Percentiles rank a stretch among this genome's conserved stretches.
Conservation (phyloP, 2,888 invertebrate genomes). For the Acronicta psi region DNA sequence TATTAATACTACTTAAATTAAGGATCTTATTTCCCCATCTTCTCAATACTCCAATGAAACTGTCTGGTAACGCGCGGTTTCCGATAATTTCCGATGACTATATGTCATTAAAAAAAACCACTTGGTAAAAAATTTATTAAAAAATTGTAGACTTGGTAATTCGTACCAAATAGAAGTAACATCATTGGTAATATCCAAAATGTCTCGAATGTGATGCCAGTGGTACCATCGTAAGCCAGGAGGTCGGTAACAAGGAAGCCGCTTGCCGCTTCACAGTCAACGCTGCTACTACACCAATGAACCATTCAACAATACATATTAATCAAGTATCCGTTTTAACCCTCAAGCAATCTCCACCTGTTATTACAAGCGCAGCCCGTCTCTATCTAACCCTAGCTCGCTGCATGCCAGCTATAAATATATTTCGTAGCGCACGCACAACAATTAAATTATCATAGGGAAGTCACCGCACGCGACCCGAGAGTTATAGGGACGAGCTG, state of each 20-base stretch:
- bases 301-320: slow-evolving; percentile 7
- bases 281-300: slow-evolving; percentile 10
- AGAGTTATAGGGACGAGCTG: slow-evolving; percentile 78
- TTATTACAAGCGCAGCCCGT: slow-evolving; percentile 45
- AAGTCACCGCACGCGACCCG: slow-evolving; percentile 84
- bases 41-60: no score
- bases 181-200: not conserved
- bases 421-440: slow-evolving; percentile 79
- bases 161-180: no score
- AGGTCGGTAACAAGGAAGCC: slow-evolving; percentile 1
- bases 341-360: slow-evolving; percentile 29
- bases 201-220: not conserved
- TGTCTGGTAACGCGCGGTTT: no score
- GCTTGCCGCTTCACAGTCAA: not conserved
- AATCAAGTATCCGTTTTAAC: slow-evolving; percentile 15
- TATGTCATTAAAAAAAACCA: no score
- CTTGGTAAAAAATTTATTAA: no score
- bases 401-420: slow-evolving; percentile 68
- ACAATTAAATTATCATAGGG: slow-evolving; percentile 88
- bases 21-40: no score
- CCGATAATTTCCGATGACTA: no score
- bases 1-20: no score
- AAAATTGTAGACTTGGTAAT: no score
- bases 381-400: slow-evolving; percentile 55
- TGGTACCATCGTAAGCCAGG: not conserved